Percentiles rank a stretch among this genome's conserved stretches.
phyloP scores from a whole-genome alignment of 2,113 vertebrate species.

The Melanostigma gelatinosum region DNA sequence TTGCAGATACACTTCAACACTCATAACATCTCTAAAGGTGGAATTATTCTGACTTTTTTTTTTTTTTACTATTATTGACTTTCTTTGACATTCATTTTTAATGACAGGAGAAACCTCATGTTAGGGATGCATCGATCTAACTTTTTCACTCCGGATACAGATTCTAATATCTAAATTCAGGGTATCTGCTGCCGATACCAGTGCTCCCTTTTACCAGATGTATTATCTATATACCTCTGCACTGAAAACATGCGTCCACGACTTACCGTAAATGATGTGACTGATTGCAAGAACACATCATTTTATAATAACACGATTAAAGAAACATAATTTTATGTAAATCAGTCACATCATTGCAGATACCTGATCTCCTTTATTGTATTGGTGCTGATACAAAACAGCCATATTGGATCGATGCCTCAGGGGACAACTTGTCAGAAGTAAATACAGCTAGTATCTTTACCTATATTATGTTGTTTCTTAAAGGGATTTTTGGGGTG shows the following conservation, averaged over 20 bases:
- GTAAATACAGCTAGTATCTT: background rate
- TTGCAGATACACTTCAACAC: background rate
- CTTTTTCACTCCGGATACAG: background rate
- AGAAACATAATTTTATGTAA: background rate
- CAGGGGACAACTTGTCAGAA: background rate
- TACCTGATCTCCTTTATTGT: background rate
- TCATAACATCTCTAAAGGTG: background rate
- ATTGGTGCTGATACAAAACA: background rate
- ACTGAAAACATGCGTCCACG: background rate
- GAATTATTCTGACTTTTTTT: background rate
- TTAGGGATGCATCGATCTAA: background rate
- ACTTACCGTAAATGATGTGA: background rate
- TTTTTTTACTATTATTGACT: background rate
- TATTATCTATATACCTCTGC: background rate
- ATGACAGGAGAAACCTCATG: background rate
- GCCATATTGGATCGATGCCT: background rate
- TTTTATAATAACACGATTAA: background rate
- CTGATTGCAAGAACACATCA: background rate
- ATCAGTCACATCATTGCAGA: background rate
- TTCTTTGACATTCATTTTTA: background rate
- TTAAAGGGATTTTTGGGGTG: background rate
- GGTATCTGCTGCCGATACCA: background rate
- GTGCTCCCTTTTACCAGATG: background rate
- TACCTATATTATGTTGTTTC: background rate
- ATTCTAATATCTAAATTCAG: background rate